Base-by-base conservation (phyloP, 2,888 invertebrate species). In the Mantis religiosa region DNA sequence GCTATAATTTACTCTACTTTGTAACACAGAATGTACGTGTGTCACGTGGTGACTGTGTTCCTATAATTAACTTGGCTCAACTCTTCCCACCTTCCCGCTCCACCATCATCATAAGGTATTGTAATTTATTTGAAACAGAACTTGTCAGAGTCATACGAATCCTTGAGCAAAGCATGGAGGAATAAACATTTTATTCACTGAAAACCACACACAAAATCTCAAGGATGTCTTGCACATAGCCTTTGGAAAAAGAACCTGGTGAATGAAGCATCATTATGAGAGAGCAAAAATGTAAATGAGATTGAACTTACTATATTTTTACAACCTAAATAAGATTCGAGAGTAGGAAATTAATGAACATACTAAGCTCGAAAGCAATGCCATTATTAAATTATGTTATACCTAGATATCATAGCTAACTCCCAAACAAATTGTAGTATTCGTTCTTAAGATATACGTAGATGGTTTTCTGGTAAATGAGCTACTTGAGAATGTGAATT, bases 61-160 rank as follows among this genome's bases (percentile, higher is more conserved):
- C 86, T 86, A 86, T 86, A 86, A 86, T 86, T 86, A 86, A 81
- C 86, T 71, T 86, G 12, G 71, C 81, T 86, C 54, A 20, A 71
- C 15, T 71, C 54, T 71, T 81, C 30, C 86, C 86, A 28, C 81
- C 81, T 86, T 86, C 86, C 86, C 71, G 20, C 15, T 81, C 54
- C 71, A 86, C 81, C 81, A n/a, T 28, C 41, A n/a, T 28, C 41
- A 86, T 81, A 86, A 86, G 54, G 20, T 54, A 81, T 81, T 81
- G 20, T 86, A 86, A 86, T 86, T 86, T 86, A 86, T 86, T 86
- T 81, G 28, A 86, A 86, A 81, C 86, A 86, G 86, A 81, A 47
- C 14, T 81, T 81, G 28, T 83, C 14, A 83, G 28, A 14, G n/a
- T 83, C 14, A 28, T 83, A 28, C 28, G 83, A 83, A 83, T 71